Base-by-base conservation (phyloP, 2,797 vertebrate species). In the Lithobates pipiens region DNA sequence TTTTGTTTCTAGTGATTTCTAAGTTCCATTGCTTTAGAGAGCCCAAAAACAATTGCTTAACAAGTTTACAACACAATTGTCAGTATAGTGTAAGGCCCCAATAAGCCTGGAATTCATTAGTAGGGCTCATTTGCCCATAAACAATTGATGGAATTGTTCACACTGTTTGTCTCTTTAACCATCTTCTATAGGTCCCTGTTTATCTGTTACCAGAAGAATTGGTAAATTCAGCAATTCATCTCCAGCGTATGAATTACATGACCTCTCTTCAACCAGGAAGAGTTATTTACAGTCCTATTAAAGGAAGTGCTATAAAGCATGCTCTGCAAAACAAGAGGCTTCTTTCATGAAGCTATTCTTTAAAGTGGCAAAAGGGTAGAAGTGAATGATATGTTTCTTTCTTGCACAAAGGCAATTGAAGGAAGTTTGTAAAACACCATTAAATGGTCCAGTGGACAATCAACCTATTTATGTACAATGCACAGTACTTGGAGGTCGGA, bases 241-340 rank as follows among this genome's bases (percentile, higher is more conserved):
- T 84, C 36, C 65, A 77, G 82, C 39, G 10, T 63, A 57, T 25
- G 54, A 77, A 65, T 23, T 65, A 65, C 34, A 46, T 77, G 82
- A 84, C 82, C 75, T 57, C 67, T 75, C 65, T 77, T 61, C 29
- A 65, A 68, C 63, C 65, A 71, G 36, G 21, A 34, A 29, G 42
- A 77, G 67, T 61, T 84, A 84, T 77, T 77, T 84, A 84, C 75
- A 71, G 82, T 69, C 82, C 82, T 70, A 83, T 32, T 76, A 68
- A 83, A 70, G 74, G 50, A 36, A 69, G 57, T 36, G 27, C 61
- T 63, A 70, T 69, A 76, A 76, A 83, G 29, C 27, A 44, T 10
- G 44, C 73, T 77, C 82, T 29, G 21, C 74, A 23, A 42, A n/a
- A 84, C 74, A 84, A 77, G 29, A 54, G 46, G 77, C 54, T 25